Percentiles rank a stretch among this genome's conserved stretches.
These are phyloP conservation scores for Pseudoips prasinana DNA, from an alignment of 2,888 invertebrate genomes.

Conservation along the genomic window DNA sequence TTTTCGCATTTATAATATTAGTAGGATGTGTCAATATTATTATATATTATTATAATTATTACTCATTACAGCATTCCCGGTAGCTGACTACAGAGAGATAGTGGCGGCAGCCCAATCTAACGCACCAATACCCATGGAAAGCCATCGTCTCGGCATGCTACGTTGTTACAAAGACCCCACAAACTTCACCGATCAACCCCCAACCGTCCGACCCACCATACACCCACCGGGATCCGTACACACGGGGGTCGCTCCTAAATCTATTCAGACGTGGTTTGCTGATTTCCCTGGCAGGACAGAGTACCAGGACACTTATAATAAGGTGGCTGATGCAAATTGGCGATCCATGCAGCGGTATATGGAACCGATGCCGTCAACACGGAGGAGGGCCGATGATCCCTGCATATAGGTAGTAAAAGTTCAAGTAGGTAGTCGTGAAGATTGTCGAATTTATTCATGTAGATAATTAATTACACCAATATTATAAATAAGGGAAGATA, in stretches of 20 bases:
- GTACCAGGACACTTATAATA: conserved; percentile 83
- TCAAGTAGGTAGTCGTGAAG: conserved; percentile 1
- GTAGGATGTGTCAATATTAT: too few relatives aligned
- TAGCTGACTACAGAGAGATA: conserved; percentile 78
- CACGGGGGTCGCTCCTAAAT: conserved; percentile 68
- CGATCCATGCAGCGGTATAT: conserved; percentile 83
- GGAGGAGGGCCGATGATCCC: conserved; percentile 80
- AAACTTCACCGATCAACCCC: conserved; percentile 75
- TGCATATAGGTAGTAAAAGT: conserved; percentile 53
- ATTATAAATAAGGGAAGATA: conserved; percentile 59
- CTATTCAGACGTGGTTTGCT: conserved; percentile 76
- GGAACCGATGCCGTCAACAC: conserved; percentile 83
- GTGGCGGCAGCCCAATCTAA: conserved; percentile 83
- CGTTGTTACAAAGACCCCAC: conserved; percentile 84
- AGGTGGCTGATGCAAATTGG: conserved; percentile 82
- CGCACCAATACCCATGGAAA: conserved; percentile 81
- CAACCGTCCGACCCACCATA: conserved; percentile 79
- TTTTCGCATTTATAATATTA: too few relatives aligned
- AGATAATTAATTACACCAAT: too few relatives aligned
- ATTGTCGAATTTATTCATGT: conserved; percentile 2
- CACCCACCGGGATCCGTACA: conserved; percentile 69
- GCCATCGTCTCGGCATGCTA: conserved; percentile 77
- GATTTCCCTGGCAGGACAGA: conserved; percentile 83
- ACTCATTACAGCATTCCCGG: conserved; percentile 66
- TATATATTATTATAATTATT: conserved; percentile 2